Conservation (phyloP, 2,113 vertebrate genomes). For the Leptosomus discolor region DNA sequence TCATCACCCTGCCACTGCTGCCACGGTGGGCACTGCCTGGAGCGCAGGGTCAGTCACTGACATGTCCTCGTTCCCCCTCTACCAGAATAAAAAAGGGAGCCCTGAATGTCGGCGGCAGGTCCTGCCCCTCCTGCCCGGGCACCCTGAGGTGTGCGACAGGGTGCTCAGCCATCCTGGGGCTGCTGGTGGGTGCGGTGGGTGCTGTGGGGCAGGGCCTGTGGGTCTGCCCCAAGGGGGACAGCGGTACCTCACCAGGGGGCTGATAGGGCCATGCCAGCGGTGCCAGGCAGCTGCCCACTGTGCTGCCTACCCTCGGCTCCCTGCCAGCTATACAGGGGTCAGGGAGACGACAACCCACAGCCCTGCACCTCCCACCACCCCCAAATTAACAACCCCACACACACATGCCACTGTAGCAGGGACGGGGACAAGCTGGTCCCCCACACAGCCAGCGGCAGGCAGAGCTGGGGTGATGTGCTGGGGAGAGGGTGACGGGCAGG, state of each 20-base stretch:
- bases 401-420: background rate
- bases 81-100: background rate
- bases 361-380: background rate
- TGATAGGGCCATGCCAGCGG: background rate
- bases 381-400: background rate
- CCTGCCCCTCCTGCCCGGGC: background rate
- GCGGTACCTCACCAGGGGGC: fast-evolving
- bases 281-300: background rate
- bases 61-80: background rate
- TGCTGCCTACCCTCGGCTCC: background rate
- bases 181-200: background rate
- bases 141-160: too few relatives aligned
- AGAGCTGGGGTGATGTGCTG: background rate
- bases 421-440: fast-evolving
- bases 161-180: background rate
- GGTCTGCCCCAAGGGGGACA: background rate
- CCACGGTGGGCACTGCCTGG: background rate
- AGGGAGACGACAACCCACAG: background rate
- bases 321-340: background rate
- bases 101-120: background rate
- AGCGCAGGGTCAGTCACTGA: background rate
- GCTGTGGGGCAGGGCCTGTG: fast-evolving
- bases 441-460: background rate
- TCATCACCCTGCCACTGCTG: background rate
- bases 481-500: background rate